Conservation (phyloP, 2,888 invertebrate species). For the Digitonthophagus gazella region DNA sequence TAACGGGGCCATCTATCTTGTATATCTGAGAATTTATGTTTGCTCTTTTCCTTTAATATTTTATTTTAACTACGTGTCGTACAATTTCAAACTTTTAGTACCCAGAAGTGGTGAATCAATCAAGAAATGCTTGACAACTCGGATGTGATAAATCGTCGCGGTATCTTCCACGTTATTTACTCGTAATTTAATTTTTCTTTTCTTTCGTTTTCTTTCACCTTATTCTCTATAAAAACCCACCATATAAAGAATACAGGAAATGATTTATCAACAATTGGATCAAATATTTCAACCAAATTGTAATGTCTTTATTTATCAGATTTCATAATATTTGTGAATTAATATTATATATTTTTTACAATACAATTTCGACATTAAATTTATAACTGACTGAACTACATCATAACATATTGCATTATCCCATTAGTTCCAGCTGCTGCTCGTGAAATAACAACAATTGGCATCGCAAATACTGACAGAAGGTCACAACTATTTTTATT, state of each 20-base stretch:
- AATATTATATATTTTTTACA: not conserved
- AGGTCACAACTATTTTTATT: too few relatives aligned
- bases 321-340: not conserved
- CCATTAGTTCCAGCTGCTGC: not conserved
- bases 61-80: not conserved
- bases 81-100: not conserved
- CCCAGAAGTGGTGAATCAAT: not conserved
- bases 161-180: not conserved
- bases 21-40: not conserved
- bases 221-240: not conserved
- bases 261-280: too few relatives aligned
- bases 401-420: too few relatives aligned
- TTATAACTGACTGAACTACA: not conserved
- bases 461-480: not conserved
- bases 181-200: not conserved
- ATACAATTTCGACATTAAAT: not conserved
- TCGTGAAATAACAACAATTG: not conserved
- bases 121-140: not conserved
- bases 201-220: not conserved
- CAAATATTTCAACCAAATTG: not conserved
- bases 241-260: too few relatives aligned
- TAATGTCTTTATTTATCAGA: not conserved
- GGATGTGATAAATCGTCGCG: not conserved
- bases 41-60: not conserved
- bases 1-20: not conserved